Percentiles rank a stretch among this genome's conserved stretches.
phyloP scores from a whole-genome alignment of 2,797 vertebrate genomes.

The Neostethus bicornis region DNA sequence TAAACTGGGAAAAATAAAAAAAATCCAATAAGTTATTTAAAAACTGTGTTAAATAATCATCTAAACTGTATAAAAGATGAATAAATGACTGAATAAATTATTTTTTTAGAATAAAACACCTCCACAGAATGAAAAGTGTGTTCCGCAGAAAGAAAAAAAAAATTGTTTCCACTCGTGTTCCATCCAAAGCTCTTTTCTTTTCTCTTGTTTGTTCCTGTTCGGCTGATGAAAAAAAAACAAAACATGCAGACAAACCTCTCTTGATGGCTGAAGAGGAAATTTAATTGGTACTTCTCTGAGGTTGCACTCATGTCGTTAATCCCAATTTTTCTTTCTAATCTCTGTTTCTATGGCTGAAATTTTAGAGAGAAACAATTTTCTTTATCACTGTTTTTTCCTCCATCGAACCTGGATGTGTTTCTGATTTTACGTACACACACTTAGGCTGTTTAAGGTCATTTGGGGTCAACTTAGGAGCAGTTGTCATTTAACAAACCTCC shows the following conservation, averaged over 20 bases:
- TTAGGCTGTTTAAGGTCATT: constrained; percentile 34
- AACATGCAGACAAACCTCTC: constrained; percentile 24
- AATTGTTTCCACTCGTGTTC: background rate
- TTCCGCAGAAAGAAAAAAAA: constrained; percentile 4
- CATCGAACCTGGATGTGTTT: constrained; percentile 18
- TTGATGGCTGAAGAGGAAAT: constrained; percentile 38
- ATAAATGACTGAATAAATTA: too few relatives aligned
- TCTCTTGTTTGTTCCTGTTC: constrained; percentile 21
- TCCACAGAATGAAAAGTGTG: too few relatives aligned
- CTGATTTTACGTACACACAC: constrained; percentile 28
- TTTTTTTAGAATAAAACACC: too few relatives aligned
- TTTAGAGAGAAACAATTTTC: background rate
- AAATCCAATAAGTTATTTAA: too few relatives aligned
- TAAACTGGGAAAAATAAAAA: too few relatives aligned
- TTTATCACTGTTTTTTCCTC: constrained; percentile 11
- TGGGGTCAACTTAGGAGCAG: constrained; percentile 39
- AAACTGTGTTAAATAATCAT: too few relatives aligned
- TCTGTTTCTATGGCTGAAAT: background rate
- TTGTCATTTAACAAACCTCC: constrained; percentile 11
- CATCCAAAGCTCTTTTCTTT: constrained; percentile 13
- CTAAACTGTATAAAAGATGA: too few relatives aligned
- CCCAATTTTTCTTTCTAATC: background rate
- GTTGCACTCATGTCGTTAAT: constrained; percentile 9
- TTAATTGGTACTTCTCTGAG: constrained; percentile 42
- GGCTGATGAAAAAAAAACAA: constrained; percentile 3